These are phyloP conservation scores for Chamaea fasciata DNA, from an alignment of 2,113 vertebrate species.

Conservation along the genomic window DNA sequence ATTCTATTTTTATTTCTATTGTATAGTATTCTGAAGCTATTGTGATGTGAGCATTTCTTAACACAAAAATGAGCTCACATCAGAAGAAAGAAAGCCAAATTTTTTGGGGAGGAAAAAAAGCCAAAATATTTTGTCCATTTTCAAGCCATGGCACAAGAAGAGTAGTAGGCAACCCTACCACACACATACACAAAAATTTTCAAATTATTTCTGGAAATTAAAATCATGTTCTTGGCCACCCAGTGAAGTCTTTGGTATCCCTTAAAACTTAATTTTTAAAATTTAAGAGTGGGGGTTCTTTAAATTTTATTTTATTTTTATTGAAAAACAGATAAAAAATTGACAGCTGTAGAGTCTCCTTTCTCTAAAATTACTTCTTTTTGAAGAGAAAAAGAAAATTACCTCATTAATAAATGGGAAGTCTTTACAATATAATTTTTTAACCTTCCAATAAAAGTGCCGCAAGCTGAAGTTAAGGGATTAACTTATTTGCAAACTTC, in stretches of 20 bases:
- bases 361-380: neutral
- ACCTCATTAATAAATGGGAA: neutral
- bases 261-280: neutral
- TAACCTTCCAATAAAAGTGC: neutral
- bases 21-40: neutral
- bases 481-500: neutral
- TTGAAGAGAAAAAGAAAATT: neutral
- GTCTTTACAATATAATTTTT: neutral
- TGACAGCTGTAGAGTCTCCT: neutral
- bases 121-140: neutral
- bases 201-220: neutral
- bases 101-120: neutral
- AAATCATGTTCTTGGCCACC: neutral
- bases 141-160: rapidly evolving
- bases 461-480: neutral
- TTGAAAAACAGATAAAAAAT: neutral
- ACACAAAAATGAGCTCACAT: neutral
- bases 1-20: neutral
- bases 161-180: neutral
- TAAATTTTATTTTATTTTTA: neutral
- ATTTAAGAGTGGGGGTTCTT: too few species aligned
- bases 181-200: neutral
- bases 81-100: neutral
- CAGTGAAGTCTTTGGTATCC: neutral
- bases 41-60: neutral